A percentile compares a stretch with the other conserved stretches of the same genome.
phyloP scores from a whole-genome alignment of 2,113 vertebrate species.

The Etheostoma cragini region DNA sequence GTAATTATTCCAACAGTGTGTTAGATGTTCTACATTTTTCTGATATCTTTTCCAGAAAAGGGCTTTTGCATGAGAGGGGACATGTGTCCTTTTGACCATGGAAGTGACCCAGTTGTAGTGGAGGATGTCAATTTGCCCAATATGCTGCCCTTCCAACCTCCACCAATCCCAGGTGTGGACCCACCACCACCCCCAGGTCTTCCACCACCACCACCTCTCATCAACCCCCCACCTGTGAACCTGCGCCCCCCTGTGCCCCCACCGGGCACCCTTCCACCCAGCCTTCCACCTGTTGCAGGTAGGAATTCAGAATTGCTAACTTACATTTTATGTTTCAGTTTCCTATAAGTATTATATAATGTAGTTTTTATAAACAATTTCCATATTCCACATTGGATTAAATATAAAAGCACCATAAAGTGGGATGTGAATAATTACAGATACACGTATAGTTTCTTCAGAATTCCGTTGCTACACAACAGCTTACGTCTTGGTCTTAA shows the following conservation, averaged over 20 bases:
- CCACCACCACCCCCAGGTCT: slow-evolving; percentile 91
- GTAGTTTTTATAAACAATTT: too few relatives aligned
- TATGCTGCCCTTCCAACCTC: slow-evolving; percentile 95
- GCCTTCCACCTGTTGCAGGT: slow-evolving; percentile 96
- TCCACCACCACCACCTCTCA: slow-evolving; percentile 91
- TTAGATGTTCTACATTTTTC: background rate
- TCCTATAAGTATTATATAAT: too few relatives aligned
- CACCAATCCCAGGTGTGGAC: slow-evolving; percentile 92
- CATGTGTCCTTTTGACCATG: slow-evolving; percentile 98
- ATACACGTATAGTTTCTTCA: too few relatives aligned
- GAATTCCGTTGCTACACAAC: too few relatives aligned
- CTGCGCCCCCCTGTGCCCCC: slow-evolving; percentile 94
- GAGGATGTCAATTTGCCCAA: slow-evolving; percentile 97
- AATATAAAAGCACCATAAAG: too few relatives aligned
- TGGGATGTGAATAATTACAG: too few relatives aligned
- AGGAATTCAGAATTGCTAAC: slow-evolving; percentile 31
- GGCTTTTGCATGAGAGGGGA: slow-evolving; percentile 98
- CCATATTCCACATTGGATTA: too few relatives aligned
- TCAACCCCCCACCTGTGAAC: slow-evolving; percentile 94
- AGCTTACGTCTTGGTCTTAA: too few relatives aligned
- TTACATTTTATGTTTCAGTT: too few relatives aligned
- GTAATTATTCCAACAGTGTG: background rate
- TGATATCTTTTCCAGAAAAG: slow-evolving; percentile 87
- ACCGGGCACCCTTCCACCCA: slow-evolving; percentile 91
- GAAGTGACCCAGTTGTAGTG: slow-evolving; percentile 97